Conservation (phyloP, 2,797 vertebrate species). For the Rhinichthys osculus region DNA sequence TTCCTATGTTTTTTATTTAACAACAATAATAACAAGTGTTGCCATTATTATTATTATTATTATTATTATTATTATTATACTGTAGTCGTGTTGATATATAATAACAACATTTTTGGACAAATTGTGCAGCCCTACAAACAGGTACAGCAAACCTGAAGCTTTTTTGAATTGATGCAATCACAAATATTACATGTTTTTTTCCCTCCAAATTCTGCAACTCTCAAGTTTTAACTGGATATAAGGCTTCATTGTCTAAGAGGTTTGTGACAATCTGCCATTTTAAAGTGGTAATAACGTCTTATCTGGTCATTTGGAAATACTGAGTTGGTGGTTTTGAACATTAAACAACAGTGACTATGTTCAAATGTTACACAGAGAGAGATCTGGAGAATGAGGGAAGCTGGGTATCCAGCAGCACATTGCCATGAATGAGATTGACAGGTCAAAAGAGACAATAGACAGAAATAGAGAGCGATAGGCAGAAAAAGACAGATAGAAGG, state of each 20-base stretch:
- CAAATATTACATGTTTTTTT: neutral
- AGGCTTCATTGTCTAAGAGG: neutral
- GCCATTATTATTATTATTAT: neutral
- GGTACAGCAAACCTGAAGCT: neutral
- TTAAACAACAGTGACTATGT: neutral
- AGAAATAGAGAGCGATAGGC: conserved; percentile 25
- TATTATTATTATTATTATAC: neutral
- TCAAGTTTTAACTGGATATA: neutral
- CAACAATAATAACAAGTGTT: neutral
- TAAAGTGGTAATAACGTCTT: neutral
- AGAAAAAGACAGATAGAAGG: conserved; percentile 30
- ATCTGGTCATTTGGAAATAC: neutral
- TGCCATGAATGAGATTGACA: conserved; percentile 10
- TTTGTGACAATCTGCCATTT: neutral
- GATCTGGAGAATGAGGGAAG: conserved; percentile 5
- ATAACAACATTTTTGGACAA: neutral
- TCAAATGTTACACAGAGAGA: neutral
- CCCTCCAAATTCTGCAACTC: neutral
- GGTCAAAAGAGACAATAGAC: conserved; percentile 42
- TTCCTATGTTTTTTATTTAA: neutral
- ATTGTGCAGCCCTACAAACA: neutral
- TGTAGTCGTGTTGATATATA: neutral
- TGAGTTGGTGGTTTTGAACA: neutral
- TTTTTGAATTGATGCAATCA: neutral
- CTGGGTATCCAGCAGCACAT: conserved; percentile 6